Conservation (phyloP, 2,113 vertebrate species). For the Mesembrinibis cayennensis region DNA sequence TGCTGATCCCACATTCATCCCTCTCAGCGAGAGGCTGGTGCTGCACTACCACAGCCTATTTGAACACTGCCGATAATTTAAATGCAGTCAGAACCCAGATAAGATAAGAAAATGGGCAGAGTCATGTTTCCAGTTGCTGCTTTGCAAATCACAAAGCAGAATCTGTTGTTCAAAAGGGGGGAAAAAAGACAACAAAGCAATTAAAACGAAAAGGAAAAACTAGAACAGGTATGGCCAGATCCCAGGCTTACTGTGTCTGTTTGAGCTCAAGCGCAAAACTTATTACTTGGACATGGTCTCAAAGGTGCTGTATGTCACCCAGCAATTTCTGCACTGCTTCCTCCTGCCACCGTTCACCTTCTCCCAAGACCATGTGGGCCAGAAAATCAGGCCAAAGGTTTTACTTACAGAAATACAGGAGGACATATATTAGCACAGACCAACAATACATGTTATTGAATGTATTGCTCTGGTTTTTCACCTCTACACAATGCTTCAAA, state of each 20-base stretch:
- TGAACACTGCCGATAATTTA: not conserved
- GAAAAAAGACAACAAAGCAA: not conserved
- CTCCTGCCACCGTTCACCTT: not conserved
- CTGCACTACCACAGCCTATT: not conserved
- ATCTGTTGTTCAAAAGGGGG: not conserved
- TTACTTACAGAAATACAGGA: not conserved
- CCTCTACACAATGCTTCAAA: not conserved
- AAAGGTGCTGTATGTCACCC: not conserved
- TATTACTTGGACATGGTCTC: not conserved
- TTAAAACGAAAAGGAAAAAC: not conserved
- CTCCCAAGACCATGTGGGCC: not conserved
- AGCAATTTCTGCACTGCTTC: not conserved
- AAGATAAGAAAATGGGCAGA: not conserved
- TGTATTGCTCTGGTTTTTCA: not conserved
- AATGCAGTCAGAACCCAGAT: not conserved
- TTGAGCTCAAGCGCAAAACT: not conserved
- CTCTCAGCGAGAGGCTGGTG: not conserved
- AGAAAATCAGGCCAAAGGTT: not conserved
- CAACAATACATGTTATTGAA: fast-evolving
- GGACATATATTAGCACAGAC: not conserved
- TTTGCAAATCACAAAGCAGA: not conserved
- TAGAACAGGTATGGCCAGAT: not conserved
- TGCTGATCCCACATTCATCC: not conserved
- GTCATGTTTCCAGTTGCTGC: not conserved
- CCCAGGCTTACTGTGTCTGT: not conserved